Percentiles rank a stretch among this genome's conserved stretches.
These are phyloP conservation scores for Sinocyclocheilus rhinocerous DNA, from an alignment of 2,113 vertebrate genomes.

Conservation along the genomic window DNA sequence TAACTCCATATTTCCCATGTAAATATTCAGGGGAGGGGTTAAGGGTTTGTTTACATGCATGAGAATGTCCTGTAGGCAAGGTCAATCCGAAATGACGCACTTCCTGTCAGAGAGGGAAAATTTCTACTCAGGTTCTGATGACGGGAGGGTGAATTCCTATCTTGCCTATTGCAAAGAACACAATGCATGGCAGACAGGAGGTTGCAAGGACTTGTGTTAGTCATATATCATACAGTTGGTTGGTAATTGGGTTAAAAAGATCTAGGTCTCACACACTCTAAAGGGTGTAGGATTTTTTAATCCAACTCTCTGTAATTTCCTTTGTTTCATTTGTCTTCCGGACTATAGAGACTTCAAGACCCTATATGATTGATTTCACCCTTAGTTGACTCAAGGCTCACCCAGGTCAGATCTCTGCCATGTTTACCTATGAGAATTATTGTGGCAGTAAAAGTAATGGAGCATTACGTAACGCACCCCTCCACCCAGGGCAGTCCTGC, in stretches of 20 bases:
- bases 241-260: neutral
- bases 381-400: neutral
- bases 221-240: neutral
- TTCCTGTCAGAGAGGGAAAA: slow-evolving; percentile 29
- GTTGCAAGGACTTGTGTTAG: neutral
- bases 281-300: neutral
- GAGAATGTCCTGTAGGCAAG: slow-evolving; percentile 17
- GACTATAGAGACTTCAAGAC: neutral
- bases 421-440: neutral
- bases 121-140: neutral
- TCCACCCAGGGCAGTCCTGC: neutral
- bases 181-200: neutral
- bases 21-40: neutral
- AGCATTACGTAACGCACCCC: neutral
- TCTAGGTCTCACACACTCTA: neutral
- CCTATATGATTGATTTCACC: neutral
- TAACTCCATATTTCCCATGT: neutral
- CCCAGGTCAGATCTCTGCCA: neutral
- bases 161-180: slow-evolving; percentile 23
- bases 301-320: slow-evolving; percentile 1
- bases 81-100: slow-evolving; percentile 34
- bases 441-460: neutral
- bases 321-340: slow-evolving; percentile 1
- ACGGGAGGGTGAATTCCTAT: slow-evolving; percentile 5
- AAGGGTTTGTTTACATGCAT: neutral